phyloP scores from a whole-genome alignment of 2,113 vertebrate genomes.

The Plotosus lineatus region DNA sequence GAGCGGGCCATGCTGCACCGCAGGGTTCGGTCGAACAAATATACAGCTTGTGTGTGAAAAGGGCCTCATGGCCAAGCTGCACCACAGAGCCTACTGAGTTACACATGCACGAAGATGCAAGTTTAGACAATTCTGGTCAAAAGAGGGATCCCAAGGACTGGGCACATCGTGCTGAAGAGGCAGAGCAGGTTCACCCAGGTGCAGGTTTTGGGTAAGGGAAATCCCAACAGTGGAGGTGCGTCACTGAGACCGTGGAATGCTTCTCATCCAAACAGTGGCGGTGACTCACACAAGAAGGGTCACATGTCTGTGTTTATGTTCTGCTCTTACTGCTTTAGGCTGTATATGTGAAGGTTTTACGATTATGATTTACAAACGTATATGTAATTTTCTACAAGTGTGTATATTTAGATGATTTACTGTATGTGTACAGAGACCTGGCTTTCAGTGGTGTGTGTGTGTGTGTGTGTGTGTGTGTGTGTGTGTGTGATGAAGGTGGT shows the following conservation, averaged over 20 bases:
- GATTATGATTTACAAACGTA: background rate
- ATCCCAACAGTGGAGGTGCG: conserved; percentile 4
- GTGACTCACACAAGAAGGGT: conserved; percentile 13
- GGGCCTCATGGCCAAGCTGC: background rate
- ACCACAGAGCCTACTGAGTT: conserved; percentile 9
- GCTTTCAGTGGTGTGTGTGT: conserved; percentile 8
- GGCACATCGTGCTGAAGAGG: background rate
- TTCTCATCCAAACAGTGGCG: conserved; percentile 11
- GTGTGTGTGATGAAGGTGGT: conserved; percentile 69
- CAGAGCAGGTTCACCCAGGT: conserved; percentile 14
- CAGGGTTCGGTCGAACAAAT: conserved; percentile 10
- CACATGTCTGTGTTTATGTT: conserved; percentile 34
- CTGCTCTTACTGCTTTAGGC: background rate
- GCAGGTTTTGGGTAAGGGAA: conserved; percentile 10
- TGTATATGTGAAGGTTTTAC: background rate
- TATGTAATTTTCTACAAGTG: background rate
- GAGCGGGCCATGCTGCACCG: background rate
- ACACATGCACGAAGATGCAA: conserved; percentile 15
- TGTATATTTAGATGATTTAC: background rate
- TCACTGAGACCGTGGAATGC: conserved; percentile 23
- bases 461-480: conserved; percentile 24
- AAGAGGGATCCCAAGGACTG: background rate
- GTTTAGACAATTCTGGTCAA: background rate
- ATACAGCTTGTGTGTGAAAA: conserved; percentile 1
- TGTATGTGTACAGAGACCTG: background rate